phyloP scores from a whole-genome alignment of 2,888 invertebrate species.

The Ochropacha duplaris region DNA sequence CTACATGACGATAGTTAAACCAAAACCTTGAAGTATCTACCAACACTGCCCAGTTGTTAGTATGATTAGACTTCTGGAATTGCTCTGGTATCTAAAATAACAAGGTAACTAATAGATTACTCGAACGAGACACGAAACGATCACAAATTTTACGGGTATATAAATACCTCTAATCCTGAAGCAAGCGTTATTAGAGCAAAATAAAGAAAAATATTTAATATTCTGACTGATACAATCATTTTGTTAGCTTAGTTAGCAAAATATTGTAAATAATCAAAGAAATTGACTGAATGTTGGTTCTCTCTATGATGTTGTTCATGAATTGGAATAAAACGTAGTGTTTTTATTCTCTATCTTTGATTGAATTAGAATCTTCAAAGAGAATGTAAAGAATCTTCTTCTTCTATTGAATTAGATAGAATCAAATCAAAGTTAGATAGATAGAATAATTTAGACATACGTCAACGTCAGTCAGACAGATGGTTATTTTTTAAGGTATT shows the following conservation, averaged over 20 bases:
- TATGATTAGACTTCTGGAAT: constrained; percentile 88
- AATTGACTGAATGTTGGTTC: too few species aligned
- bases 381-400: too few species aligned
- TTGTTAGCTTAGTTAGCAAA: neutral
- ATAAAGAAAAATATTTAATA: neutral
- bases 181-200: neutral
- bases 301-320: too few species aligned
- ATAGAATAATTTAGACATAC: too few species aligned
- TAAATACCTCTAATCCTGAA: constrained; percentile 20
- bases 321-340: too few species aligned
- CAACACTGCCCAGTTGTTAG: constrained; percentile 99
- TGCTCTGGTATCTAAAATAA: constrained; percentile 73
- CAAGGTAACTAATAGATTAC: constrained; percentile 2
- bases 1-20: constrained; percentile 99
- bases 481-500: too few species aligned
- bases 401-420: too few species aligned
- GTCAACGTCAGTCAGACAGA: too few species aligned
- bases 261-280: neutral
- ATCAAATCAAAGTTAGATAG: too few species aligned
- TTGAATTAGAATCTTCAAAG: too few species aligned
- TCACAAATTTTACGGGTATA: neutral
- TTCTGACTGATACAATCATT: neutral
- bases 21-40: constrained; percentile 99
- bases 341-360: too few species aligned
- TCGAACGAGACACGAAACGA: neutral